Base-by-base conservation (phyloP, 2,888 invertebrate species). In the Eretmocerus hayati region DNA sequence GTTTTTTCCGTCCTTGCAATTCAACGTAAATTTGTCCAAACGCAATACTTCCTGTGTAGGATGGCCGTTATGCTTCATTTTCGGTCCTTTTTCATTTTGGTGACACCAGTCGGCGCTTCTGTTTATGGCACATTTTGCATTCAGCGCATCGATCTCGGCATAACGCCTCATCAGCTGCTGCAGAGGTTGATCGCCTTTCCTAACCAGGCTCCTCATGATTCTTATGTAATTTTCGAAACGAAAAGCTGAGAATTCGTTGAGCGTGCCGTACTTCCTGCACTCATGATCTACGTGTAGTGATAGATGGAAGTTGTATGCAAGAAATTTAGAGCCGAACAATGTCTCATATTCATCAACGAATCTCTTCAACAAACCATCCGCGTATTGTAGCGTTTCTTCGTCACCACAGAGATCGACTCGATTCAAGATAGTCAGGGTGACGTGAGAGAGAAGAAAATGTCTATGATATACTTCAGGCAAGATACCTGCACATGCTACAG, bases 181-280 rank as follows among this genome's bases (percentile, higher is more conserved):
- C 9, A 19, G 9, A 21, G 21, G 9, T 19, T 20, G 37, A 16
- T 37, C 9, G 5, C 37, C 37, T 13, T 21, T 37, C 11, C 37
- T 18, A 19, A 37, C 13, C 16, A 37, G 15, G 11, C 20, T 2
- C 16, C 21, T 37, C 5, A 37, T 37, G 3, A 2, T 11, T 20
- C 15, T 21, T 6, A 37, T 37, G 15, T 11, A 37, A 37, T 37
- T 37, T 37, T 37, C 37, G 15, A 37, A 37, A n/a, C 20, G 4
- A 37, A 37, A 37, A 37, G 37, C 37, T 20, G 37, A 37, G 21
- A 37, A 37, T n/a, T 37, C 21, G 11, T 37, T 21, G 11, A 37
- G 21, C 9, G 11, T 5, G 9, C 37, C 37, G 15, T 37, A 37
- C 18, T 21, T 37, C 13, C 37, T 18, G 11, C 19, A 20, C 11